Base-by-base conservation (phyloP, 2,888 invertebrate species). In the Dicroscelio sp. region DNA sequence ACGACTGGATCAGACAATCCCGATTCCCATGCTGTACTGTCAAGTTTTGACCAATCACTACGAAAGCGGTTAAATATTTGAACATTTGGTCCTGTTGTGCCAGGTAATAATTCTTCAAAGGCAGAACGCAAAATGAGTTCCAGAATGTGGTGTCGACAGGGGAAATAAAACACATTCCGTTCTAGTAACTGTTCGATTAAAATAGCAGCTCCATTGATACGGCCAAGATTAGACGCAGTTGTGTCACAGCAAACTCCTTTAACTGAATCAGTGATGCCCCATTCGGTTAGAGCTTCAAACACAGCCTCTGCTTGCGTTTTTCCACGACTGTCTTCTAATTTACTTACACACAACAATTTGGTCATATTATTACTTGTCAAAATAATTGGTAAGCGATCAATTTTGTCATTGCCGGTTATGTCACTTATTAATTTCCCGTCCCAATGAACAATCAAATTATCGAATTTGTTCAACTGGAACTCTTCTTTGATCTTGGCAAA, bases 71-170 rank as follows among this genome's bases (percentile, higher is more conserved):
- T 31, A 65, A 90, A 85, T n/a, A 85, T 58, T 38, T 52, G 79
- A 30, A 88, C 67, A 48, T 67, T 71, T 33, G 89, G 89, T 23
- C 82, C 63, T 27, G 38, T 35, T 38, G 65, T 58, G 8, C 27
- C 33, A 48, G 86, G 86, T 48, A 79, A 33, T 30, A 60, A 30
- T 52, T 38, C 38, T 78, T 90, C 86, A 60, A 76, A 82, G n/a
- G 67, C 71, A 30, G 78, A 43, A 17, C 73, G 73, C 38, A 90
- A 67, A 38, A 90, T 58, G 12, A 90, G 14, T 78, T 90, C 86
- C n/a, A 76, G 65, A 33, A 83, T 86, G 55, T 90, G 90, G 30
- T 86, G 86, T 8, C 90, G 80, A 65, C 90, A 86, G n/a, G 73
- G 75, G 10, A 91, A 75, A 63, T 83, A 86, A 17, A 86, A n/a